Conservation (phyloP, 2,888 invertebrate species). For the Gymnocheta viridis region DNA sequence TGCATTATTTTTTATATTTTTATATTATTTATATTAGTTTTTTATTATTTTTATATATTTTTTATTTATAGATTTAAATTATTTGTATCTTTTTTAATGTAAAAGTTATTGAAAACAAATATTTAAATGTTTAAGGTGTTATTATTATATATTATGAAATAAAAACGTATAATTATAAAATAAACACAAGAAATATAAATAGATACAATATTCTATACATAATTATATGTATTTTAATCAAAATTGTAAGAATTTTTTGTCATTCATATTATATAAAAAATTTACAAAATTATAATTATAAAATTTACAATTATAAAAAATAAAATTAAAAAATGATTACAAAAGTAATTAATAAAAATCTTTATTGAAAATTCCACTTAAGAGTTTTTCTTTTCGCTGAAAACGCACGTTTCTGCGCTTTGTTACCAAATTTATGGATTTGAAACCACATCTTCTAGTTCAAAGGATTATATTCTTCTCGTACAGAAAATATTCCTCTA, state of each 20-base stretch:
- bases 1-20: slow-evolving; percentile 70
- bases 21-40: slow-evolving; percentile 71
- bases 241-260: slow-evolving; percentile 72
- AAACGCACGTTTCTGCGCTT: no score
- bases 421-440: no score
- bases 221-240: slow-evolving; percentile 81
- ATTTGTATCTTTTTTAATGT: slow-evolving; percentile 40
- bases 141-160: slow-evolving; percentile 73
- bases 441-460: no score
- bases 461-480: no score
- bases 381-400: slow-evolving; percentile 31
- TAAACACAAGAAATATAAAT: slow-evolving; percentile 72
- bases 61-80: slow-evolving; percentile 66
- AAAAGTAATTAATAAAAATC: slow-evolving; percentile 75
- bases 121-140: slow-evolving; percentile 74
- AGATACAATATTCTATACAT: slow-evolving; percentile 77
- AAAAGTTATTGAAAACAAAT: slow-evolving; percentile 66
- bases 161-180: slow-evolving; percentile 55
- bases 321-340: slow-evolving; percentile 74
- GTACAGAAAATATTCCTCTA: no score
- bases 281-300: slow-evolving; percentile 81
- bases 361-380: slow-evolving; percentile 73
- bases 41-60: slow-evolving; percentile 41
- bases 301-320: slow-evolving; percentile 78
- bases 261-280: slow-evolving; percentile 78